Conservation (phyloP, 2,113 vertebrate species). For the Pituophis catenifer region DNA sequence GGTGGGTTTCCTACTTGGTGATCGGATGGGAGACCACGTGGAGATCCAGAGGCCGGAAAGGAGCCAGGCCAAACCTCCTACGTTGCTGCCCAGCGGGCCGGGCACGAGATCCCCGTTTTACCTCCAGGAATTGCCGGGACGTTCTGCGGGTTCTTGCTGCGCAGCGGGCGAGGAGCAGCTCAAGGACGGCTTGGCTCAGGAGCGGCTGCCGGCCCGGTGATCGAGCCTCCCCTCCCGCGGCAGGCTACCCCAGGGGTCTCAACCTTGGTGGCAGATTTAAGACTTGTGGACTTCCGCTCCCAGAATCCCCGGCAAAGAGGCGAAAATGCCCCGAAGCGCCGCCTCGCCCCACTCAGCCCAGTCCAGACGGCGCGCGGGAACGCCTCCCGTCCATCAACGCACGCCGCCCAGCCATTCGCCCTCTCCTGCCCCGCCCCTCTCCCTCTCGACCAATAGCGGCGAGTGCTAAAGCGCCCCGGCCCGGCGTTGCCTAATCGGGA, state of each 20-base stretch:
- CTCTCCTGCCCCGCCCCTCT: neutral
- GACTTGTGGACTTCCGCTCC: neutral
- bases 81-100: neutral
- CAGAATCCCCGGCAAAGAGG: neutral
- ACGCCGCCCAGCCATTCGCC: neutral
- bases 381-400: rapidly evolving
- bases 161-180: neutral
- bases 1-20: neutral
- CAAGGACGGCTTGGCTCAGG: neutral
- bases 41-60: neutral
- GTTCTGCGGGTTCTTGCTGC: neutral
- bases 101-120: neutral
- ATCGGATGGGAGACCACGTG: neutral
- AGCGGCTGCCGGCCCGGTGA: neutral
- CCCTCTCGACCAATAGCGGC: too few species aligned
- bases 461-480: rapidly evolving
- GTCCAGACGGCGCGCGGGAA: too few species aligned
- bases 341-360: too few species aligned
- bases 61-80: neutral
- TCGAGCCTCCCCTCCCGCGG: neutral
- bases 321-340: neutral
- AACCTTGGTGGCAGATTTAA: neutral
- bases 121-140: neutral
- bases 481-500: neutral
- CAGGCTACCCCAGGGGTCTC: neutral